phyloP scores from a whole-genome alignment of 2,888 invertebrate species.

The Thymelicus sylvestris region DNA sequence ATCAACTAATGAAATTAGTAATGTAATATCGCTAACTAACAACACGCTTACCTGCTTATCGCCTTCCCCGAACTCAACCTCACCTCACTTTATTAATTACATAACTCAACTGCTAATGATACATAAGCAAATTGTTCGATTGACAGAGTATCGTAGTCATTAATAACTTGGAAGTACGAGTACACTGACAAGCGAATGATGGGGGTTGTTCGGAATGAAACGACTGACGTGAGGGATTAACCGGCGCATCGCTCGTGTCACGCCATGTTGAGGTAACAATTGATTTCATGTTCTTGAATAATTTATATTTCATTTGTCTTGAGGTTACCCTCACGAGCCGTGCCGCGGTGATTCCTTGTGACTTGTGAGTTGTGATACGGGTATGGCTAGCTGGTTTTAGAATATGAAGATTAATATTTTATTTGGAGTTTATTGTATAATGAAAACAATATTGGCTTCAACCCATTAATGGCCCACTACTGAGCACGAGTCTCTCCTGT shows the following conservation, averaged over 20 bases:
- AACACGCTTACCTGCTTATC: not conserved
- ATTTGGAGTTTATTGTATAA: not conserved
- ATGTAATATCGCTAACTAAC: not conserved
- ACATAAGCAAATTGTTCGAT: slow-evolving; percentile 33
- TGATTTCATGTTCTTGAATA: slow-evolving; percentile 14
- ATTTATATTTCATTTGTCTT: slow-evolving; percentile 2
- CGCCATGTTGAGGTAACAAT: slow-evolving; percentile 18
- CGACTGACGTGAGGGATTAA: slow-evolving; percentile 20
- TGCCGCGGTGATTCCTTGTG: not conserved
- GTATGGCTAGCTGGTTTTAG: not conserved
- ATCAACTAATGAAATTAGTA: not conserved
- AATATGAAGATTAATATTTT: not conserved
- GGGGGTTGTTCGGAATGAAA: slow-evolving; percentile 12
- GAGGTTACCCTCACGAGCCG: not conserved
- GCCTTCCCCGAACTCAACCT: not conserved
- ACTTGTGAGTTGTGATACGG: too few relatives aligned
- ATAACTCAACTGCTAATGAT: slow-evolving; percentile 35
- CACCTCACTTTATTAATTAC: slow-evolving; percentile 26
- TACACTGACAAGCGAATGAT: slow-evolving; percentile 27
- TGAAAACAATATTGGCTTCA: too few relatives aligned
- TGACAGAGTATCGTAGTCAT: slow-evolving; percentile 23
- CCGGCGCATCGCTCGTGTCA: slow-evolving; percentile 15
- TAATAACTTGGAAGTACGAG: slow-evolving; percentile 21
- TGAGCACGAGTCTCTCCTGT: too few relatives aligned
- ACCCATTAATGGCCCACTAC: too few relatives aligned